Conservation (phyloP, 2,113 vertebrate genomes). For the Cercopithecus mona region DNA sequence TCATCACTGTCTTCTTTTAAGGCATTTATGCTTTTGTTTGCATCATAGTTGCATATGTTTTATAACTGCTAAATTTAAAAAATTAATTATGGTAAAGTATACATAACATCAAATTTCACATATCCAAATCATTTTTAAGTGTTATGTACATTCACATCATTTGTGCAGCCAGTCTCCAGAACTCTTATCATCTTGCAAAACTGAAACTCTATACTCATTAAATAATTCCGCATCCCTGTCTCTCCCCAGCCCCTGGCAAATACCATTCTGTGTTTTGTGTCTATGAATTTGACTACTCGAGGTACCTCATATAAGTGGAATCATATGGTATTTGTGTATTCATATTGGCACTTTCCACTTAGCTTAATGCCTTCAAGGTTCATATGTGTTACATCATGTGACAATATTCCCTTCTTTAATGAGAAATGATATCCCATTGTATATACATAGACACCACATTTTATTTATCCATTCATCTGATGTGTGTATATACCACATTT, state of each 20-base stretch:
- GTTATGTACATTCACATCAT: not conserved
- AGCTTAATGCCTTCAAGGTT: not conserved
- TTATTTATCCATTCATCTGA: not conserved
- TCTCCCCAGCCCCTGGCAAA: not conserved
- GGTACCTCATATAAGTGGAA: not conserved
- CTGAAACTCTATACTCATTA: not conserved
- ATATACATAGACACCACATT: no score
- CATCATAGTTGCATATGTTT: not conserved
- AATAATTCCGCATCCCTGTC: accelerated
- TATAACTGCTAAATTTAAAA: not conserved
- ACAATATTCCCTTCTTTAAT: not conserved
- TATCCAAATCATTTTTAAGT: not conserved
- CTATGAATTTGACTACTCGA: not conserved
- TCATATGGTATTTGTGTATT: not conserved
- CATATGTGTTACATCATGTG: not conserved
- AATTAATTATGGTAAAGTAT: not conserved
- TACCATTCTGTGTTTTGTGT: not conserved
- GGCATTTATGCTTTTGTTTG: not conserved
- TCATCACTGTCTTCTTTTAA: not conserved
- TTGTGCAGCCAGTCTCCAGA: not conserved
- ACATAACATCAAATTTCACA: not conserved
- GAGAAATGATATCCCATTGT: not conserved
- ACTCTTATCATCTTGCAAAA: not conserved
- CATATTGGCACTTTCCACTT: not conserved
- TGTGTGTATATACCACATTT: not conserved